Percentiles rank a stretch among this genome's conserved stretches.
phyloP scores from a whole-genome alignment of 2,888 invertebrate genomes.

The Melanchra persicariae region DNA sequence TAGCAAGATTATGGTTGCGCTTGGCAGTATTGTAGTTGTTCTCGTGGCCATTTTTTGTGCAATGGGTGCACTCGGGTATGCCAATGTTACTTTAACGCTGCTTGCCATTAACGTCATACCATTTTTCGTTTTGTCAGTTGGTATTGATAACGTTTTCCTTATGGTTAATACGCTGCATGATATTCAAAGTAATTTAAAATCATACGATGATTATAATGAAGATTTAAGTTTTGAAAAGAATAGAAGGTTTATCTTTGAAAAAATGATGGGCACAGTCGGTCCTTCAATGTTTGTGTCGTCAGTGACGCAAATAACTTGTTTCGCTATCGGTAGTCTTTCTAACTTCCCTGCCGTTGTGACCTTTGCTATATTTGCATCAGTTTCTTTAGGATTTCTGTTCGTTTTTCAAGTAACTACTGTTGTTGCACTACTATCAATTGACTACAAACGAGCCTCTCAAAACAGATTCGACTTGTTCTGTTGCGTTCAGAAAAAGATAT shows the following conservation, averaged over 20 bases:
- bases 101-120: constrained; percentile 98
- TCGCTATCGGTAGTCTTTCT: constrained; percentile 96
- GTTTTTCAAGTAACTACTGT: constrained; percentile 97
- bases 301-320: constrained; percentile 96
- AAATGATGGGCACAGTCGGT: constrained; percentile 95
- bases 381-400: constrained; percentile 96
- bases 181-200: constrained; percentile 80
- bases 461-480: constrained; percentile 94
- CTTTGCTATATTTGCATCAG: constrained; percentile 97
- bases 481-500: constrained; percentile 91
- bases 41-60: constrained; percentile 95
- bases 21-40: constrained; percentile 96
- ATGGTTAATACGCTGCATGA: constrained; percentile 95
- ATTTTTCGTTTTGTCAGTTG: constrained; percentile 98
- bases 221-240: constrained; percentile 79
- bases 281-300: constrained; percentile 98
- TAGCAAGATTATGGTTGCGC: constrained; percentile 95
- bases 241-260: constrained; percentile 90
- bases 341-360: constrained; percentile 98
- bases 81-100: constrained; percentile 95
- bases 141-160: constrained; percentile 99
- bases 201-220: constrained; percentile 82
- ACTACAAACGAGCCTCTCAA: constrained; percentile 92
- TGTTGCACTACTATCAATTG: constrained; percentile 95
- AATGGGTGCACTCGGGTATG: constrained; percentile 96